Evolutionary conservation across 2,888 invertebrate species (phyloP).

Genomic region (Eretmocerus hayati): DNA sequence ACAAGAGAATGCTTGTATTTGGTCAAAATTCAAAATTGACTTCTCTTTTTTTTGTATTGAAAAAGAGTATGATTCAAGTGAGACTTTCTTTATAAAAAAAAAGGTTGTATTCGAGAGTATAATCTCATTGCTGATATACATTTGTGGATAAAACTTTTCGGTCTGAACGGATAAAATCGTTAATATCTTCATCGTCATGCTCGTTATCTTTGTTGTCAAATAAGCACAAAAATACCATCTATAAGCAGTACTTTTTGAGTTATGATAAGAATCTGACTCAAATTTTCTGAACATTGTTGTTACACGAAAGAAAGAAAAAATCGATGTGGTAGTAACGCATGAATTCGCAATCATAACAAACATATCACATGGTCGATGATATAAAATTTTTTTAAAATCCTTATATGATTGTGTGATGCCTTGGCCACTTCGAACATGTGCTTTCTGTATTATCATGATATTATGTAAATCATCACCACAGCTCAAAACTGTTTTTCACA

Average conservation of each 20-base stretch:
- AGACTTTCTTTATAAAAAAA: conserved; percentile 3
- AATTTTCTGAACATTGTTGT: not conserved
- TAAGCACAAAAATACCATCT: too few relatives aligned
- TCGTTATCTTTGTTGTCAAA: conserved; percentile 28
- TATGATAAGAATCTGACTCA: too few relatives aligned
- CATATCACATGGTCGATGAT: conserved; percentile 9
- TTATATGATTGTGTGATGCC: not conserved
- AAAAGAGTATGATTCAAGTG: not conserved
- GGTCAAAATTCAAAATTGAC: too few relatives aligned
- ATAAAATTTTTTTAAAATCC: conserved; percentile 3
- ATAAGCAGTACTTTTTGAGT: too few relatives aligned
- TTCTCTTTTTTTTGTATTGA: too few relatives aligned
- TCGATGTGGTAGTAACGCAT: not conserved
- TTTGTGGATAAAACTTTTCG: too few relatives aligned
- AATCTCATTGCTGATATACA: conserved; percentile 15
- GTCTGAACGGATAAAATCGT: conserved; percentile 13
- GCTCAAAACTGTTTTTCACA: conserved; percentile 8
- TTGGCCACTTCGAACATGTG: not conserved
- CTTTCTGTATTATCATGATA: conserved; percentile 7
- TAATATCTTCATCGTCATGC: conserved; percentile 28
- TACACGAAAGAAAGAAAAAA: conserved; percentile 3
- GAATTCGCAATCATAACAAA: conserved; percentile 6
- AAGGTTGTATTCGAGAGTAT: conserved; percentile 34
- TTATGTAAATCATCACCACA: conserved; percentile 7
- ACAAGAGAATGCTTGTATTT: too few relatives aligned